These are phyloP conservation scores for Eugnorisma glareosa DNA, from an alignment of 2,888 invertebrate species.

Conservation along the genomic window DNA sequence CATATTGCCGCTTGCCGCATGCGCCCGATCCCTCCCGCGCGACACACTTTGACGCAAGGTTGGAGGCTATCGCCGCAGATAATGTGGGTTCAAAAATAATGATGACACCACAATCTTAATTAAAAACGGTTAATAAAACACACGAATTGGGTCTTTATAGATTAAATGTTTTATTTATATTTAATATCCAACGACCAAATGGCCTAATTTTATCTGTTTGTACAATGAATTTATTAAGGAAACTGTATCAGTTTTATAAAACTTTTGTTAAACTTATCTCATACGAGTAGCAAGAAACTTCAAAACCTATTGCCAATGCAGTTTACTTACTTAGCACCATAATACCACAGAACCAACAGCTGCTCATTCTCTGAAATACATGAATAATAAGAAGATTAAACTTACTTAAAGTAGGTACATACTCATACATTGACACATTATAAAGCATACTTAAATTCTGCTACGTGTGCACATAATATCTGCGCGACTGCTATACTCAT, in stretches of 20 bases:
- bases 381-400: constrained; percentile 3
- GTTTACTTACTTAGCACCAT: background rate
- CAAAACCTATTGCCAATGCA: background rate
- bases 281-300: background rate
- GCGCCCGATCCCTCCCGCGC: constrained; percentile 20
- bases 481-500: constrained; percentile 43
- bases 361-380: constrained; percentile 4
- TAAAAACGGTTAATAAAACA: constrained; percentile 51
- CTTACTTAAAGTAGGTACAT: background rate
- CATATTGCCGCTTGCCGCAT: background rate
- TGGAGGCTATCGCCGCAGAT: constrained; percentile 80
- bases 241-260: background rate
- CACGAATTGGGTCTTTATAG: constrained; percentile 53
- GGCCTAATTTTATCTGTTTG: constrained; percentile 35
- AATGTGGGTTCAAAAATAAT: constrained; percentile 78
- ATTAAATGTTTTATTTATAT: constrained; percentile 48
- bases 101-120: constrained; percentile 68
- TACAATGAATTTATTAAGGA: background rate
- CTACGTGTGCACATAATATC: constrained; percentile 22
- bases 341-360: background rate
- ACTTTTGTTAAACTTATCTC: background rate
- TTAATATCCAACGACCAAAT: constrained; percentile 20
- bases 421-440: background rate
- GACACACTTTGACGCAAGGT: constrained; percentile 69
- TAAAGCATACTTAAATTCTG: background rate